These are phyloP conservation scores for Drosophila grimshawi DNA, from an alignment of 1,140 invertebrate genomes.

Conservation along the genomic window DNA sequence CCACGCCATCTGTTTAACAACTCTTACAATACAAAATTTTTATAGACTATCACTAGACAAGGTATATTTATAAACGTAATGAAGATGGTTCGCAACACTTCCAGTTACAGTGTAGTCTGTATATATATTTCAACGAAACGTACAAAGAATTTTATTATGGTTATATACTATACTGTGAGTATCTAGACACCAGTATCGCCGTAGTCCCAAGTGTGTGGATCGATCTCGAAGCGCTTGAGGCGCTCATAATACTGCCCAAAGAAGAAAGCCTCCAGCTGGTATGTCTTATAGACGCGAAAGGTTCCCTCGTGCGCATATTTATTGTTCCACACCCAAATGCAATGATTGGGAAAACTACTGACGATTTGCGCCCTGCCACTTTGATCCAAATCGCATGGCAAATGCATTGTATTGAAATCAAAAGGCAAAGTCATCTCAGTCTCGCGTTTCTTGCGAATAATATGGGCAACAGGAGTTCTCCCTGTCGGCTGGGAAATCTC, in stretches of 20 bases:
- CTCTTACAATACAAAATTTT: too few relatives aligned
- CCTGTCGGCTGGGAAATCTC: background rate
- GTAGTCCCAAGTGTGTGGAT: slow-evolving; percentile 1
- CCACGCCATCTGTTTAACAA: background rate
- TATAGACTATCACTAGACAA: too few relatives aligned
- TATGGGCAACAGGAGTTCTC: background rate
- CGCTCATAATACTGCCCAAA: slow-evolving; percentile 38
- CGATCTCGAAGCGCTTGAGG: slow-evolving; percentile 2
- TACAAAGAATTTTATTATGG: background rate
- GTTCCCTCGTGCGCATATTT: slow-evolving; percentile 1
- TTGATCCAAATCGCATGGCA: slow-evolving; percentile 29
- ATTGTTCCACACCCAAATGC: slow-evolving; percentile 32
- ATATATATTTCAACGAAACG: too few relatives aligned
- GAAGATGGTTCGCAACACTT: too few relatives aligned
- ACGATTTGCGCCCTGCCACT: background rate
- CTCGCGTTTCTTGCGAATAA: slow-evolving; percentile 25
- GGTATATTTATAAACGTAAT: too few relatives aligned
- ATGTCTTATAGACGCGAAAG: slow-evolving; percentile 23
- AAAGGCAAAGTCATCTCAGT: slow-evolving; percentile 7
- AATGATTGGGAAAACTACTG: slow-evolving; percentile 25
- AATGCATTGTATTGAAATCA: slow-evolving; percentile 25
- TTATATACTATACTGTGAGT: background rate
- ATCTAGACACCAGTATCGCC: too few relatives aligned
- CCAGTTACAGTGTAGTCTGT: too few relatives aligned
- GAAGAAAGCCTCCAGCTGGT: slow-evolving; percentile 37